These are phyloP conservation scores for Dascillus cervinus DNA, from an alignment of 2,888 invertebrate species.

Conservation along the genomic window DNA sequence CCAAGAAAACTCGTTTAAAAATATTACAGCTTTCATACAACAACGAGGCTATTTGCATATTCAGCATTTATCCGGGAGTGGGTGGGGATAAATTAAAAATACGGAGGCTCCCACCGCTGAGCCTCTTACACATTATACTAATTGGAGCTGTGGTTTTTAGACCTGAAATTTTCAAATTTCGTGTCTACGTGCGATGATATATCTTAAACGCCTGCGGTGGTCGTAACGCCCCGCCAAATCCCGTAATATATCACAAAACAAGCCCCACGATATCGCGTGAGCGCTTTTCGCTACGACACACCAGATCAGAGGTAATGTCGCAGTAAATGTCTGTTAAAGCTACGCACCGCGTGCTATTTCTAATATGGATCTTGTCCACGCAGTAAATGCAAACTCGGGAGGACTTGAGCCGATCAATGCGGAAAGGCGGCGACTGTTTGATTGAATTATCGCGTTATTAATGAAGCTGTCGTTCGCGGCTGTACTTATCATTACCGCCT, in stretches of 20 bases:
- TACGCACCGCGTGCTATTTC: constrained; percentile 5
- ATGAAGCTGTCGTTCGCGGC: constrained; percentile 8
- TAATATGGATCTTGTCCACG: constrained; percentile 7
- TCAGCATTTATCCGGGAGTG: constrained; percentile 24
- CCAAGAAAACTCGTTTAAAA: constrained; percentile 27
- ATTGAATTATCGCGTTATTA: constrained; percentile 17
- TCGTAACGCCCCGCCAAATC: constrained; percentile 23
- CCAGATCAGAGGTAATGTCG: constrained; percentile 8
- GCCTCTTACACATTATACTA: constrained; percentile 23
- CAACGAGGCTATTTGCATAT: constrained; percentile 24
- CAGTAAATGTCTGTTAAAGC: constrained; percentile 10
- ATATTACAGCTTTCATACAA: constrained; percentile 11
- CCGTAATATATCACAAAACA: constrained; percentile 22
- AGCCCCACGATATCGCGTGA: constrained; percentile 5
- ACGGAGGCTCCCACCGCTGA: constrained; percentile 15
- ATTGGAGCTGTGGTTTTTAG: constrained; percentile 24
- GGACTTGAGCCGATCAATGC: background rate
- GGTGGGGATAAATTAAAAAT: constrained; percentile 27
- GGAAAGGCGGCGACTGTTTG: constrained; percentile 1
- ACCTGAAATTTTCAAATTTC: constrained; percentile 28
- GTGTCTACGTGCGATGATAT: constrained; percentile 23
- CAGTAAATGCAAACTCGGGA: background rate
- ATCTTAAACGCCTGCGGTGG: constrained; percentile 22
- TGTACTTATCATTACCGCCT: constrained; percentile 9
- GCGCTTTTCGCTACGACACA: constrained; percentile 6